A percentile compares a stretch with the other conserved stretches of the same genome.
phyloP scores from a whole-genome alignment of 2,888 invertebrate genomes.

The Caenorhabditis auriculariae region DNA sequence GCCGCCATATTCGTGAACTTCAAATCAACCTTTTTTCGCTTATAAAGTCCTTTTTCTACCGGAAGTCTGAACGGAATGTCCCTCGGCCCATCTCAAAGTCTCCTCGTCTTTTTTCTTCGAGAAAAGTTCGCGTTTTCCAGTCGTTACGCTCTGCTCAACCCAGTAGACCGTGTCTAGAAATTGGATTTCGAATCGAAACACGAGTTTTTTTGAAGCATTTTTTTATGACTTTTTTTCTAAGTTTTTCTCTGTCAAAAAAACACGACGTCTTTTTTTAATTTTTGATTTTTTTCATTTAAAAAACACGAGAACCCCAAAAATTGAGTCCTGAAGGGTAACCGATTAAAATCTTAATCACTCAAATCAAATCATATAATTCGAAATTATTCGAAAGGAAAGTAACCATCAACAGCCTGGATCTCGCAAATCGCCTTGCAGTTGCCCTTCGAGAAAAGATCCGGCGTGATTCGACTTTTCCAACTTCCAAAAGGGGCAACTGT shows the following conservation, averaged over 20 bases:
- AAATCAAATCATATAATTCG: not conserved
- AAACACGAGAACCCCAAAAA: too few relatives aligned
- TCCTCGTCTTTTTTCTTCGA: slow-evolving; percentile 16
- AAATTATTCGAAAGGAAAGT: not conserved
- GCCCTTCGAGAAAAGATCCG: slow-evolving; percentile 42
- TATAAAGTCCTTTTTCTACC: slow-evolving; percentile 3
- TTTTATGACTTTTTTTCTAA: too few relatives aligned
- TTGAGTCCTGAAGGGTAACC: too few relatives aligned
- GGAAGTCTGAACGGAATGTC: slow-evolving; percentile 30
- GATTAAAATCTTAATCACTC: too few relatives aligned
- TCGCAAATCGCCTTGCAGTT: slow-evolving; percentile 50
- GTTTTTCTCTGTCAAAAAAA: too few relatives aligned
- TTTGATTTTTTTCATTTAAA: too few relatives aligned
- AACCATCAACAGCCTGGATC: slow-evolving; percentile 33
- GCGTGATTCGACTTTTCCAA: slow-evolving; percentile 45
- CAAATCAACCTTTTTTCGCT: slow-evolving; percentile 4
- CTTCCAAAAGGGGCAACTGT: slow-evolving; percentile 40
- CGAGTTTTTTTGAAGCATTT: too few relatives aligned
- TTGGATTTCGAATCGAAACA: not conserved
- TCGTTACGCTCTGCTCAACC: slow-evolving; percentile 47
- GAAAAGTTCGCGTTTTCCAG: slow-evolving; percentile 40
- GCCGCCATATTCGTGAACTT: slow-evolving; percentile 67
- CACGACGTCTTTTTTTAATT: too few relatives aligned
- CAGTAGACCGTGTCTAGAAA: slow-evolving; percentile 44
- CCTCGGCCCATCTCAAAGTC: slow-evolving; percentile 31